Base-by-base conservation (phyloP, 2,797 vertebrate genomes). In the Scomberomorus guttatus region DNA sequence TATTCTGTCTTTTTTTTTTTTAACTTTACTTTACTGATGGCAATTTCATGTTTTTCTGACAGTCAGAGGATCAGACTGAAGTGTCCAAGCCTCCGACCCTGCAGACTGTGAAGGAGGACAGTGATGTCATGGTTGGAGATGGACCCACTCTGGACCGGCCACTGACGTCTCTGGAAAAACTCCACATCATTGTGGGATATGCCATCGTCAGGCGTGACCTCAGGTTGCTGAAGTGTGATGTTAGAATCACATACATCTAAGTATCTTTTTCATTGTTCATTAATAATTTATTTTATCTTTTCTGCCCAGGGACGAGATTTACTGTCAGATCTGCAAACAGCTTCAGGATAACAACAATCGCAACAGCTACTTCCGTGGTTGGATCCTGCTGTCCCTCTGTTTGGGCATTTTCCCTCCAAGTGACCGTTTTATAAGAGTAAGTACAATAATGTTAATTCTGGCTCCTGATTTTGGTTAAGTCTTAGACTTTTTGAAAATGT, bases 291-390 rank as follows among this genome's bases (percentile, higher is more conserved):
- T 74, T 25, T 52, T 17, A 69, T 8, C 60, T 52, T 67, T 51
- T 79, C 56, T 80, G 9, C 89, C 56, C 94, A 99, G 98, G 88
- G 98, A 99, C 83, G 98, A 99, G 90, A 97, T 99, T 88, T 99
- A 98, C 88, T 98, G 98, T 93, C 98, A 99, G 94, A 99, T 99
- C 94, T 99, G 98, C 91, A 99, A 99, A 88, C 98, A 99, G 86
- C 96, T 99, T 46, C 95, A 96, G 1, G 96, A 95, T 18, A 99
- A 99, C 91, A 93, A 78, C 77, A 97, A 94, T 75, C 96, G 84
- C 8, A 96, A 88, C 85, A 98, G 97, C 93, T 93, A 92, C 75
- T 96, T 95, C 69, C 96, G 97, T 17, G 98, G 98, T 25, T 99
- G 98, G 98, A 97, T 99, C 90, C 95, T 99, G 58, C 91, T 99